Percentiles rank a stretch among this genome's conserved stretches.
phyloP scores from a whole-genome alignment of 2,113 vertebrate genomes.

The Percopsis transmontana region DNA sequence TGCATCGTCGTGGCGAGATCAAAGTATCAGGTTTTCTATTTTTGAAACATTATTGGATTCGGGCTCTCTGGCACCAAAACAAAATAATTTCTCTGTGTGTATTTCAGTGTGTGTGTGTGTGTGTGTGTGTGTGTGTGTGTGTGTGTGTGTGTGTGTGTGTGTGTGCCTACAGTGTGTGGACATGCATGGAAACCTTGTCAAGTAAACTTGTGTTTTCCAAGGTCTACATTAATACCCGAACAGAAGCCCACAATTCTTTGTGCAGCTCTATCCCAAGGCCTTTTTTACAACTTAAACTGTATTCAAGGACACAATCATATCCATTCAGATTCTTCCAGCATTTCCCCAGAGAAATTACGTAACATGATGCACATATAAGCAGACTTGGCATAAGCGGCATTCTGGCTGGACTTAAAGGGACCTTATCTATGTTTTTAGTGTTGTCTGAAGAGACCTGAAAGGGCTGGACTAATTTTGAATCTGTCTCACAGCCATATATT shows the following conservation, averaged over 20 bases:
- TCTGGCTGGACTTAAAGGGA: too few relatives aligned
- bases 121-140: neutral
- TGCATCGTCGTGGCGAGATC: slow-evolving; percentile 48
- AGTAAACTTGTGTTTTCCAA: neutral
- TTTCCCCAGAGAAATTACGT: too few relatives aligned
- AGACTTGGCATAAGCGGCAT: too few relatives aligned
- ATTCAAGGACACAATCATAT: slow-evolving; percentile 8
- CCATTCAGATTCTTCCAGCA: too few relatives aligned
- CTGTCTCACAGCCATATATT: too few relatives aligned
- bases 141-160: neutral
- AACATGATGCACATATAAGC: too few relatives aligned
- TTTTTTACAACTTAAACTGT: slow-evolving; percentile 39
- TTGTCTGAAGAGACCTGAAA: too few relatives aligned
- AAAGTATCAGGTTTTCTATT: slow-evolving; percentile 52
- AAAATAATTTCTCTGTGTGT: slow-evolving; percentile 4
- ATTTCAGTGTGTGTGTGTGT: neutral
- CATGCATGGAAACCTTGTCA: neutral
- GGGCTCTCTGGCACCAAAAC: slow-evolving; percentile 8
- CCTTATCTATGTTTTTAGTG: too few relatives aligned
- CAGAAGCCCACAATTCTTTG: neutral
- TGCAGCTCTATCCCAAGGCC: slow-evolving; percentile 31
- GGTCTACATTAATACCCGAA: neutral
- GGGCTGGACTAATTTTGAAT: too few relatives aligned
- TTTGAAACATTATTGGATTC: slow-evolving; percentile 39
- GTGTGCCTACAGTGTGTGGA: neutral